A percentile compares a stretch with the other conserved stretches of the same genome.
Evolutionary conservation across 2,113 vertebrate species (phyloP).

Genomic region (Tetrao urogallus): DNA sequence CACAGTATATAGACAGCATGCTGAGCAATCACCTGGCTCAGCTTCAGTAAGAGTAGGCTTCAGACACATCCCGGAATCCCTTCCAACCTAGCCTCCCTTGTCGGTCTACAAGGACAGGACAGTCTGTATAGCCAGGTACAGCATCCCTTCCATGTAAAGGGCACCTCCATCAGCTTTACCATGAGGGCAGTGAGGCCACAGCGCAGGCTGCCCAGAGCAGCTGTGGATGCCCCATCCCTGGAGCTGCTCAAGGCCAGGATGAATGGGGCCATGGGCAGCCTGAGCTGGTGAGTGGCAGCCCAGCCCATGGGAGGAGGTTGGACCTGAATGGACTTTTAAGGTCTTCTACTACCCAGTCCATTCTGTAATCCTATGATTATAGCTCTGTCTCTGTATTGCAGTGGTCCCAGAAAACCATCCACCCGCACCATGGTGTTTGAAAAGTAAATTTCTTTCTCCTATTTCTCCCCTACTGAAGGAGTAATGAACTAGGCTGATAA

Average conservation of each 20-base stretch:
- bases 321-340: not conserved
- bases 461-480: not conserved
- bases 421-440: too few relatives aligned
- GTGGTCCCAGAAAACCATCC: not conserved
- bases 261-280: not conserved
- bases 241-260: too few relatives aligned
- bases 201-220: not conserved
- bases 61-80: not conserved
- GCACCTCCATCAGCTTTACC: not conserved
- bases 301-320: not conserved
- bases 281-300: not conserved
- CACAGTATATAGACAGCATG: not conserved
- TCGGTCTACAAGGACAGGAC: not conserved
- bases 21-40: not conserved
- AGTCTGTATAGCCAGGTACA: not conserved
- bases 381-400: not conserved
- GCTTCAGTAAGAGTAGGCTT: not conserved
- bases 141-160: not conserved
- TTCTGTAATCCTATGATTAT: not conserved
- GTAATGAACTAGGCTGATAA: not conserved
- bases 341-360: not conserved
- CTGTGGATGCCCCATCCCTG: not conserved
- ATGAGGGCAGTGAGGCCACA: not conserved
- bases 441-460: not conserved
- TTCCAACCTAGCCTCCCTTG: not conserved